Percentiles rank a stretch among this genome's conserved stretches.
Conservation (phyloP, 2,113 vertebrate genomes). For the Empidonax traillii region DNA sequence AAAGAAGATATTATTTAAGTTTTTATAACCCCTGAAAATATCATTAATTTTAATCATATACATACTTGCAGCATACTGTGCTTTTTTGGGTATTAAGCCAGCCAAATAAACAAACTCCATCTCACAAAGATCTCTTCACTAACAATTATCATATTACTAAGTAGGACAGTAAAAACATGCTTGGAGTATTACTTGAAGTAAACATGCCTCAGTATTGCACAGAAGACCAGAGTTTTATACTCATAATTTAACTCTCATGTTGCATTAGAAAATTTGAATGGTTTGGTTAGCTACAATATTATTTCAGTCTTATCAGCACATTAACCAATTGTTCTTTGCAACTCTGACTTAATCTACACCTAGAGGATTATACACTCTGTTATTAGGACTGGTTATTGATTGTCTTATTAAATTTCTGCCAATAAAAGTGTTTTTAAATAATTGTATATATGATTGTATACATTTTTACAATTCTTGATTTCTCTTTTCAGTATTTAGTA, state of each 20-base stretch:
- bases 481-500: background rate
- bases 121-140: conserved; percentile 30
- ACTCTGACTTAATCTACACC: conserved; percentile 26
- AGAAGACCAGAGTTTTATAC: conserved; percentile 25
- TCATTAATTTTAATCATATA: background rate
- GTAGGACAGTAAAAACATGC: background rate
- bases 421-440: background rate
- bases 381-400: background rate
- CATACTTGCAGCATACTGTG: background rate
- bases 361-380: background rate
- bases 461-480: conserved; percentile 4
- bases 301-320: conserved; percentile 15
- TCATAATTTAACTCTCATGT: conserved; percentile 37
- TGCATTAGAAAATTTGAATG: conserved; percentile 51
- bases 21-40: background rate
- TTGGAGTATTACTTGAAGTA: conserved; percentile 41
- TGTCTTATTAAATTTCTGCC: background rate
- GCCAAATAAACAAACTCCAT: conserved; percentile 39
- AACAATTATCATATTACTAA: background rate
- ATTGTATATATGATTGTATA: background rate
- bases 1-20: background rate
- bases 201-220: background rate
- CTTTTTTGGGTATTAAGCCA: conserved; percentile 25
- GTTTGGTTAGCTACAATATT: conserved; percentile 52
- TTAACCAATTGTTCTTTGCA: conserved; percentile 43